Evolutionary conservation across 2,888 invertebrate species (phyloP), one percentile per base, ranked within the genome.

Genomic region (Alcis repandata): DNA sequence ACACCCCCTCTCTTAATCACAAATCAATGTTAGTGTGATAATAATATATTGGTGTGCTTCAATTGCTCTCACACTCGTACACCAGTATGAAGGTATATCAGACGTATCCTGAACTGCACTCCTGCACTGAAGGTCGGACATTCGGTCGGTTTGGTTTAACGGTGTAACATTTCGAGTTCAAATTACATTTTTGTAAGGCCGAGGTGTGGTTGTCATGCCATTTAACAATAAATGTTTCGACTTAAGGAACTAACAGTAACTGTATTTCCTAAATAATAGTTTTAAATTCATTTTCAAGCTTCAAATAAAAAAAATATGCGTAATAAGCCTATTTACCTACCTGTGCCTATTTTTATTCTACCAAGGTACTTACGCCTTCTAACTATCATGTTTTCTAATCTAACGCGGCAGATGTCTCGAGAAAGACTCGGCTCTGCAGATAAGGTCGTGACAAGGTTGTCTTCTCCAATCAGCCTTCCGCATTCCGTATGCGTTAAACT

Each of bases 341-440:
- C n/a, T n/a, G n/a, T n/a, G n/a, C n/a, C 27, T 6, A 27, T 27
- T 27, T 27, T 27, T 27, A 27, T 27, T 27, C 6, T 6, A 27
- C 6, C 2, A 4, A 4, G 27, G 27, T 27, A 27, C 27, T 27
- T 27, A 57, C 52, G 43, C 46, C 17, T 40, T 20, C n/a, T 19
- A 41, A 15, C 8, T 83, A 85, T 86, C 84, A 75, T 73, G 75
- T 72, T 77, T 82, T 81, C 76, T 74, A 87, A 87, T 86, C 84
- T 76, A 66, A 60, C 73, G 68, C 68, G 80, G 82, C 82, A 88
- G 84, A 85, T 86, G 86, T 84, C 80, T 77, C 79, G 80, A 78
- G 86, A 88, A 86, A 87, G 87, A 77, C 80, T 65, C 52, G 10
- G 36, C 27, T 57, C 40, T 59, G 33, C 71, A 74, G 58, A 67